phyloP scores from a whole-genome alignment of 2,888 invertebrate species.

The Physocephala rufipes region DNA sequence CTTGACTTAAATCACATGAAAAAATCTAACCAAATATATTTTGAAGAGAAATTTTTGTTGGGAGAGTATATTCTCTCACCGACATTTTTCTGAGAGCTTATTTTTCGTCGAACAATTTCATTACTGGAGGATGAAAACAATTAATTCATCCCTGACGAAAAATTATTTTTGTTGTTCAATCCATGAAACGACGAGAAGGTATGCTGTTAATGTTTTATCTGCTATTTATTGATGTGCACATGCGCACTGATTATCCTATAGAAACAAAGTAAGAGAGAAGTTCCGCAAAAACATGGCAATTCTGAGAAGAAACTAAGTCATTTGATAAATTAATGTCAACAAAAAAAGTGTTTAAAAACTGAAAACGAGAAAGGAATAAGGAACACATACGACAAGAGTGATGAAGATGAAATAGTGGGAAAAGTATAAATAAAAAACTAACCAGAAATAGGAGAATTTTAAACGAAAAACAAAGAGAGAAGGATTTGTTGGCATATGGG shows the following conservation, averaged over 20 bases:
- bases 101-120: no score
- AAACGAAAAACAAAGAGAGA: no score
- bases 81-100: no score
- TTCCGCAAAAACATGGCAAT: background rate
- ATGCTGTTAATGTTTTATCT: conserved; percentile 35
- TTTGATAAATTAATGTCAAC: background rate
- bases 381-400: background rate
- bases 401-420: background rate
- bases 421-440: background rate
- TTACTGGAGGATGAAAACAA: conserved; percentile 35
- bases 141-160: background rate
- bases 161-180: background rate
- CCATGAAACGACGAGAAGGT: background rate
- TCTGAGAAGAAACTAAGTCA: background rate
- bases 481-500: no score
- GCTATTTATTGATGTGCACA: no score
- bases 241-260: no score
- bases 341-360: background rate
- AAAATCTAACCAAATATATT: conserved; percentile 53
- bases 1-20: conserved; percentile 46
- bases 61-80: no score
- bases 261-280: background rate
- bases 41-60: conserved; percentile 54
- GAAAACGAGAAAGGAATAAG: background rate
- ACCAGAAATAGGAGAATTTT: no score